Conservation (phyloP, 1,140 invertebrate genomes). For the Apis laboriosa region DNA sequence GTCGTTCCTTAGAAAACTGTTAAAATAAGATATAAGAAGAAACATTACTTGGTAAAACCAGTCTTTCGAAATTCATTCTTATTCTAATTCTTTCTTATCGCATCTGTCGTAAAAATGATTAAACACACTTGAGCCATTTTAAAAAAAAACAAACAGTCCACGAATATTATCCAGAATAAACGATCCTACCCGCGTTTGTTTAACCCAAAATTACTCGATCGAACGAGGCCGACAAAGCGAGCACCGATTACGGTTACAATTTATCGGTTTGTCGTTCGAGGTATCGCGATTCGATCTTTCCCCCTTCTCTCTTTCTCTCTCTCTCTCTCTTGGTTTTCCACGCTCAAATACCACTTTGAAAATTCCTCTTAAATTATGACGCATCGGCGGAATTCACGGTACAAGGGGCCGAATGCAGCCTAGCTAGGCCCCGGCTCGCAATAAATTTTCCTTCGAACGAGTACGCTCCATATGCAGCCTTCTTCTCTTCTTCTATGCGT, state of each 20-base stretch:
- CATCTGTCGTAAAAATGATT: neutral
- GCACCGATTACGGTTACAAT: slow-evolving; percentile 14
- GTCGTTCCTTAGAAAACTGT: too few relatives aligned
- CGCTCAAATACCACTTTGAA: slow-evolving; percentile 23
- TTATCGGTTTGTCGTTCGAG: slow-evolving; percentile 19
- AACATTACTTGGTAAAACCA: too few relatives aligned
- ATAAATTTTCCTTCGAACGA: neutral
- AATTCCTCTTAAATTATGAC: slow-evolving; percentile 61
- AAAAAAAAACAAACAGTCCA: neutral
- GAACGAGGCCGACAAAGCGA: slow-evolving; percentile 20
- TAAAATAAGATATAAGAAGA: too few relatives aligned
- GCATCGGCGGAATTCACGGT: slow-evolving; percentile 38
- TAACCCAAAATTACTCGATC: slow-evolving; percentile 5
- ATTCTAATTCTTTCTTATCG: too few relatives aligned
- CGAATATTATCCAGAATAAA: neutral
- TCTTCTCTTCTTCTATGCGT: neutral
- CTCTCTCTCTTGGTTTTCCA: neutral
- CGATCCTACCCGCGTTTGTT: neutral
- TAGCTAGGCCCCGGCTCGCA: neutral
- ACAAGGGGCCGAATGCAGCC: slow-evolving; percentile 22
- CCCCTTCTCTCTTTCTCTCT: neutral
- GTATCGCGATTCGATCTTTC: slow-evolving; percentile 19
- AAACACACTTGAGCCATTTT: neutral
- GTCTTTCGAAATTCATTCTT: too few relatives aligned
- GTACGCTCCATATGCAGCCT: neutral